phyloP scores from a whole-genome alignment of 1,140 invertebrate species.

The Atta cephalotes region DNA sequence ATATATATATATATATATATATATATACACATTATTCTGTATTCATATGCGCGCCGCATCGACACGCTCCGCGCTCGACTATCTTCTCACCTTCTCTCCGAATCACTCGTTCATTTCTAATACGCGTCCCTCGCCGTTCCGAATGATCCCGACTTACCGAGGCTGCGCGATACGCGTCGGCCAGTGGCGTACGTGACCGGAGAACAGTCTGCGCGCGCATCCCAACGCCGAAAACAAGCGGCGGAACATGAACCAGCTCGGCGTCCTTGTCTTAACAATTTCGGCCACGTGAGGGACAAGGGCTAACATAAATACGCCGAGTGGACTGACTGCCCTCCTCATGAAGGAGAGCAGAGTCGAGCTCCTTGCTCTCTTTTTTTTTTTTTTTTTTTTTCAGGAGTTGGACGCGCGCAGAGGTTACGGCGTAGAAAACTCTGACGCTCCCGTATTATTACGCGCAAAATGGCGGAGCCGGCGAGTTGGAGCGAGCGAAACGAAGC shows the following conservation, averaged over 20 bases:
- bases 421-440: conserved; percentile 38
- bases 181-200: conserved; percentile 70
- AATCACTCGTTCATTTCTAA: neutral
- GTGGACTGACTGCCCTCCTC: neutral
- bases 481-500: neutral
- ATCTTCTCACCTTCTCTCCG: neutral
- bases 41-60: neutral
- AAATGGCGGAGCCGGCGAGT: conserved; percentile 52
- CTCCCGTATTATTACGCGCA: conserved; percentile 42
- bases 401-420: neutral
- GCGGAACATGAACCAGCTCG: conserved; percentile 27
- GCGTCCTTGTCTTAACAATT: conserved; percentile 55
- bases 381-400: neutral
- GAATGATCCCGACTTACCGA: neutral
- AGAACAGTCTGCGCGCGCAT: conserved; percentile 73
- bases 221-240: conserved; percentile 36
- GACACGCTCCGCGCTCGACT: neutral
- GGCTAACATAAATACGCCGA: neutral
- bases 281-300: conserved; percentile 9
- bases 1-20: no score
- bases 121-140: neutral
- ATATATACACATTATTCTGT: no score
- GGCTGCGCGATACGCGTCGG: conserved; percentile 15
- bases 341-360: neutral
- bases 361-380: neutral